Base-by-base conservation (phyloP, 2,888 invertebrate species). In the Onchidella celtica region DNA sequence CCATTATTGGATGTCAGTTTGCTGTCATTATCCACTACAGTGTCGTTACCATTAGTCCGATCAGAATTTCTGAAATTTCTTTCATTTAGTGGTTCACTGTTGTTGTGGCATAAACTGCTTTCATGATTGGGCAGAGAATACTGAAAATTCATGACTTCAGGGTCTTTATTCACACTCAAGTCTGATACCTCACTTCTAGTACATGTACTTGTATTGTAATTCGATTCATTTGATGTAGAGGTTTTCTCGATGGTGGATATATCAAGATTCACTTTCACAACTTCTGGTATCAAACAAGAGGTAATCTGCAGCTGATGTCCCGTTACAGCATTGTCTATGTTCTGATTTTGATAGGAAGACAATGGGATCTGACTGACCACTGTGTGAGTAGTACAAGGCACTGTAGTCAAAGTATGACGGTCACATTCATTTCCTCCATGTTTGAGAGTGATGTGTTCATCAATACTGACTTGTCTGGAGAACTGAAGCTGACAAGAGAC, bases 251-350 rank as follows among this genome's bases (percentile, higher is more conserved):
- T 17, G 29, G 27, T 32, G 17, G 65, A 32, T 17, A 3, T 65
- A 65, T 65, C 65, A 3, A 65, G 29, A 65, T 65, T 65, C 17
- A 65, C 29, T 32, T 65, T 65, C 27, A 65, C 27, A 17, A 65
- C 65, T 3, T 24, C 65, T 29, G 65, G 65, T n/a, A 65, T 29
- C 3, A 29, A 32, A 65, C 29, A 47, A 47, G 47, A 6, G 6
- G 17, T 47, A 11, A 47, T 17, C 6, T 17, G 6, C 9, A 17
- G 17, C 6, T 47, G 6, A 47, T 47, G 47, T 47, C 17, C 47
- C 6, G 47, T 17, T 47, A 17, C 9, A 47, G 9, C 17, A 47
- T 6, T 6, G 17, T 47, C 47, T 11, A 17, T 47, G 47, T 11
- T 47, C 9, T 47, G 47, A 47, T 17, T 47, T 11, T 47, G 47